Evolutionary conservation across 1,140 invertebrate genomes (phyloP).

Genomic region (Bilobella aurantiaca): DNA sequence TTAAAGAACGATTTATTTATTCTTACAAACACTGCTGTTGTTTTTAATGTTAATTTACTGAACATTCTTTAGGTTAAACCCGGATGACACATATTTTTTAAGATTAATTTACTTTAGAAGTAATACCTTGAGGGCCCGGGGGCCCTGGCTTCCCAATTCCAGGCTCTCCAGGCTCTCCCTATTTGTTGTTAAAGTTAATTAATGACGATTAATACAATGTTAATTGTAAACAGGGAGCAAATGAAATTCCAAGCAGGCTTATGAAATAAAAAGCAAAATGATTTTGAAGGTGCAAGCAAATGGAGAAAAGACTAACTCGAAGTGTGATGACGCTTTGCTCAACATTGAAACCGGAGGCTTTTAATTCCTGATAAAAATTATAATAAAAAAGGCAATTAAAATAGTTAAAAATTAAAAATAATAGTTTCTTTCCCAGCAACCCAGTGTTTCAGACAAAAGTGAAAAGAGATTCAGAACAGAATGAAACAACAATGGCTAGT

Average conservation of each 20-base stretch:
- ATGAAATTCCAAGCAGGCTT: no score
- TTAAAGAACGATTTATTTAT: no score
- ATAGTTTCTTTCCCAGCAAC: no score
- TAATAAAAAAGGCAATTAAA: conserved; percentile 20
- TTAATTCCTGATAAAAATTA: conserved; percentile 26
- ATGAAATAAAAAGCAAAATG: no score
- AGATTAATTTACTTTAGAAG: background rate
- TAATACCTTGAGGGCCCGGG: conserved; percentile 16
- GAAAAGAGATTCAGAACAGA: background rate
- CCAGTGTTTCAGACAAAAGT: no score
- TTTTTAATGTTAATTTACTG: no score
- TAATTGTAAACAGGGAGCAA: background rate
- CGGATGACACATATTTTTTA: no score
- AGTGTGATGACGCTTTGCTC: conserved; percentile 33
- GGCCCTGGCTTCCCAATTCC: conserved; percentile 73
- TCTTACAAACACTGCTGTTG: no score
- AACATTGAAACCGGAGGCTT: conserved; percentile 32
- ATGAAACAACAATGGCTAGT: background rate
- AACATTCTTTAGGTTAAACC: no score
- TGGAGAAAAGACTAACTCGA: conserved; percentile 23
- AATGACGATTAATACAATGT: no score
- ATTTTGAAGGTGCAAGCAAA: conserved; percentile 17
- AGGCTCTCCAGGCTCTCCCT: conserved; percentile 83
- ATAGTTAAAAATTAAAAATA: conserved; percentile 21
- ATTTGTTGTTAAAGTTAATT: no score